Percentiles rank a stretch among this genome's conserved stretches.
Evolutionary conservation across 2,797 vertebrate species (phyloP).

Genomic region (Enoplosus armatus): DNA sequence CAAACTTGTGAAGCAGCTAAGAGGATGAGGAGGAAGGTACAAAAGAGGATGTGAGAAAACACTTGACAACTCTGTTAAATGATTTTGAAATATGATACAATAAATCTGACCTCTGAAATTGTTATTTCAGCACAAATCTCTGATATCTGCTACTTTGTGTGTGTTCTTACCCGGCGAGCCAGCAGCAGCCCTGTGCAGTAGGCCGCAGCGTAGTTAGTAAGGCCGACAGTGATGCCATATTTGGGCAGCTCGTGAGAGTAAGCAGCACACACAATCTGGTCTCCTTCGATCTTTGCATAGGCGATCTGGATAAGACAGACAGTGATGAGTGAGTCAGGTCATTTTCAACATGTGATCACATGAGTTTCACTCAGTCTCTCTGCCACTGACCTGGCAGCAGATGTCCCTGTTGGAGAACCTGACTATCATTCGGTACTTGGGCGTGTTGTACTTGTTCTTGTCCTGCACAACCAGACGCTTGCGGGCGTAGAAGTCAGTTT

Average conservation of each 20-base stretch:
- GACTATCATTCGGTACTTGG: constrained; percentile 97
- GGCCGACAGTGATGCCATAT: constrained; percentile 93
- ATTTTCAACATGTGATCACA: not conserved
- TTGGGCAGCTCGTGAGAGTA: constrained; percentile 96
- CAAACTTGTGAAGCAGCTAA: constrained; percentile 96
- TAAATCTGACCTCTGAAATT: not conserved
- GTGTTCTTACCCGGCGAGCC: constrained; percentile 91
- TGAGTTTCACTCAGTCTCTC: accelerated
- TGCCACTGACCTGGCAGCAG: constrained; percentile 93
- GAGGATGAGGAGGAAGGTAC: not conserved
- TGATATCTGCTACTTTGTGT: not conserved
- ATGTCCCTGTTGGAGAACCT: constrained; percentile 97
- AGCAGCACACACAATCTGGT: constrained; percentile 95
- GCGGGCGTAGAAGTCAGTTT: constrained; percentile 96
- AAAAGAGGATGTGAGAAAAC: not conserved
- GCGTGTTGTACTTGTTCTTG: constrained; percentile 99
- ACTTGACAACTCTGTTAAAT: not conserved
- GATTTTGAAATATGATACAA: not conserved
- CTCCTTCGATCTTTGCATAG: constrained; percentile 96
- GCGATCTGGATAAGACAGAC: constrained; percentile 87
- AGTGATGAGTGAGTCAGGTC: not conserved
- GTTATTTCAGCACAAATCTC: not conserved
- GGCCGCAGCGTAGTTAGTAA: constrained; percentile 97
- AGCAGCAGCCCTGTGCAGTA: constrained; percentile 97
- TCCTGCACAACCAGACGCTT: constrained; percentile 98